Conservation (phyloP, 2,113 vertebrate genomes). For the Sorex fumeus region DNA sequence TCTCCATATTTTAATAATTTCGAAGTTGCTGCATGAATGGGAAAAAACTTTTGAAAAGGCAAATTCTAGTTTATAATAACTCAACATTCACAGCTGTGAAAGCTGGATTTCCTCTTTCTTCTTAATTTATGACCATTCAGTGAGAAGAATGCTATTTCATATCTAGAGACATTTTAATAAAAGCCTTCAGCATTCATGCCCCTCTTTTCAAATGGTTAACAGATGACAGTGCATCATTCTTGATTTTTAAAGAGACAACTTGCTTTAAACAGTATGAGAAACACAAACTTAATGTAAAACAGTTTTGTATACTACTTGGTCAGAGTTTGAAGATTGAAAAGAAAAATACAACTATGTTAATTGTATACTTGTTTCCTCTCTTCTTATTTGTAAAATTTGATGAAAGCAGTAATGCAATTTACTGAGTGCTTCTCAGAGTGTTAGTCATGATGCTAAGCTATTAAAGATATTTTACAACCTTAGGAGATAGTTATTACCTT, state of each 20-base stretch:
- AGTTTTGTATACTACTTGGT: slow-evolving; percentile 60
- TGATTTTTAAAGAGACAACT: slow-evolving; percentile 74
- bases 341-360: neutral
- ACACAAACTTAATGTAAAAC: slow-evolving; percentile 71
- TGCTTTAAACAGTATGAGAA: slow-evolving; percentile 72
- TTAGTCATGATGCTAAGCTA: neutral
- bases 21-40: slow-evolving; percentile 32
- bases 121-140: slow-evolving; percentile 75
- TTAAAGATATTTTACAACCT: slow-evolving; percentile 1
- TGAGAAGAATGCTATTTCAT: slow-evolving; percentile 75
- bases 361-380: neutral
- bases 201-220: slow-evolving; percentile 76
- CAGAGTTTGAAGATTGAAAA: slow-evolving; percentile 51
- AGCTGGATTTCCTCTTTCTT: slow-evolving; percentile 61
- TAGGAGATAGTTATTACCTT: slow-evolving; percentile 39
- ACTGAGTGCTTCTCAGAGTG: slow-evolving; percentile 36
- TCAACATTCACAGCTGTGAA: slow-evolving; percentile 59
- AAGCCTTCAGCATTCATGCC: slow-evolving; percentile 70
- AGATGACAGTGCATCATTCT: slow-evolving; percentile 76
- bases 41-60: slow-evolving; percentile 60
- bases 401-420: slow-evolving; percentile 27
- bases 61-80: slow-evolving; percentile 62
- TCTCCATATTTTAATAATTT: slow-evolving; percentile 60
- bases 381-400: slow-evolving; percentile 52
- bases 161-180: slow-evolving; percentile 82